Conservation (phyloP, 2,113 vertebrate species). For the Chascanopsetta lugubris region DNA sequence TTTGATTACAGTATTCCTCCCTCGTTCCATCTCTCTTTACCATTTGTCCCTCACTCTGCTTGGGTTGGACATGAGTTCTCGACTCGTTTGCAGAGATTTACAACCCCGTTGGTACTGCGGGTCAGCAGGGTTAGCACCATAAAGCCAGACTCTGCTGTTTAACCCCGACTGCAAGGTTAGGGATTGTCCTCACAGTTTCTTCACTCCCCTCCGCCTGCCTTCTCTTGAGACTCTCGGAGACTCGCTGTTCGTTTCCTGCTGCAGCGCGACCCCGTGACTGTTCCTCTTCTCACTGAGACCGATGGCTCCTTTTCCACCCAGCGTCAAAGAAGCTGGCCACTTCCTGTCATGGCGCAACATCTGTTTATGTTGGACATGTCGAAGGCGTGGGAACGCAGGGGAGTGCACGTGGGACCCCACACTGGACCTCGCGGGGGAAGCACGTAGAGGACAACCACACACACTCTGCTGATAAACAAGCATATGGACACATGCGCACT, state of each 20-base stretch:
- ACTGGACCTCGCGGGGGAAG: conserved; percentile 39
- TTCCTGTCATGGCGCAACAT: conserved; percentile 73
- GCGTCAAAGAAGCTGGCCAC: conserved; percentile 59
- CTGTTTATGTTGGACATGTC: conserved; percentile 74
- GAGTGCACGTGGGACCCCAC: conserved; percentile 45
- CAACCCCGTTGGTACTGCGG: not conserved
- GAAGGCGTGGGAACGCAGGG: conserved; percentile 77
- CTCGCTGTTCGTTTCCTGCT: conserved; percentile 53
- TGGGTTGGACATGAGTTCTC: conserved; percentile 12
- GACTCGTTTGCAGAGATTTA: conserved; percentile 31
- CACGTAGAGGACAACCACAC: conserved; percentile 51
- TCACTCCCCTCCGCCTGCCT: conserved; percentile 1
- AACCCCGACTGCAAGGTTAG: conserved; percentile 37
- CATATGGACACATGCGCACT: conserved; percentile 21
- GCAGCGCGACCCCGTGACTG: conserved; percentile 46
- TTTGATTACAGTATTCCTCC: not conserved
- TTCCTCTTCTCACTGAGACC: conserved; percentile 45
- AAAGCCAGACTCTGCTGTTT: conserved; percentile 36
- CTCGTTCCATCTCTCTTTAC: not conserved
- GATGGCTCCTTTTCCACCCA: conserved; percentile 60
- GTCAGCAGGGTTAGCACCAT: conserved; percentile 37
- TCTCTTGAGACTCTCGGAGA: conserved; percentile 15
- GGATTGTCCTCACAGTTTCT: conserved; percentile 9
- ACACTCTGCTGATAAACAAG: conserved; percentile 41
- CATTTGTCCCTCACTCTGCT: not conserved